A percentile compares a stretch with the other conserved stretches of the same genome.
These are phyloP conservation scores for Pachliopta kotzebuea DNA, from an alignment of 2,888 invertebrate species.

Conservation along the genomic window DNA sequence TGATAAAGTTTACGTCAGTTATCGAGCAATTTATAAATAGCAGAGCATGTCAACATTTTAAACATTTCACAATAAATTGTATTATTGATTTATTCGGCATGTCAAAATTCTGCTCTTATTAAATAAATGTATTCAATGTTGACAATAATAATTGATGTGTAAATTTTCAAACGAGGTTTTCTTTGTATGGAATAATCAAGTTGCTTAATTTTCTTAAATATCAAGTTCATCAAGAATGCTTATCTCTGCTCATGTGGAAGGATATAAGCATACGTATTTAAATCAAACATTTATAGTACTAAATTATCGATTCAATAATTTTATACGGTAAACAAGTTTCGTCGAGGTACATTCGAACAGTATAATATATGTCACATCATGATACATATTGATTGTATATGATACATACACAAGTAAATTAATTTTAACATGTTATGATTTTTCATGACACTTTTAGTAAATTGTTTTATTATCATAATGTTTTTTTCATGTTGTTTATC, in stretches of 20 bases:
- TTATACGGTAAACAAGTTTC: conserved; percentile 9
- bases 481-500: neutral
- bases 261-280: conserved; percentile 24
- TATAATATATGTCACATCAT: conserved; percentile 7
- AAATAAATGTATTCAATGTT: neutral
- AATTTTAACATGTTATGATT: too few relatives aligned
- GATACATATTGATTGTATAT: neutral
- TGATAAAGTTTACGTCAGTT: neutral
- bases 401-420: too few relatives aligned
- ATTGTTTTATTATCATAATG: too few relatives aligned
- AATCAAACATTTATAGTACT: conserved; percentile 17
- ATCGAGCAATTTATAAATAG: too few relatives aligned
- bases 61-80: too few relatives aligned
- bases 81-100: too few relatives aligned
- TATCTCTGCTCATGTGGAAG: conserved; percentile 6
- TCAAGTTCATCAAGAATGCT: conserved; percentile 12
- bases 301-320: conserved; percentile 18
- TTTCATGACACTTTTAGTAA: too few relatives aligned
- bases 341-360: neutral
- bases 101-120: neutral
- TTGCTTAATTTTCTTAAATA: conserved; percentile 19
- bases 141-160: neutral
- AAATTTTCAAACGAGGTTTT: neutral
- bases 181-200: conserved; percentile 6
- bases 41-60: too few relatives aligned